Percentiles rank a stretch among this genome's conserved stretches.
phyloP scores from a whole-genome alignment of 2,888 invertebrate species.

The Acronicta alni region DNA sequence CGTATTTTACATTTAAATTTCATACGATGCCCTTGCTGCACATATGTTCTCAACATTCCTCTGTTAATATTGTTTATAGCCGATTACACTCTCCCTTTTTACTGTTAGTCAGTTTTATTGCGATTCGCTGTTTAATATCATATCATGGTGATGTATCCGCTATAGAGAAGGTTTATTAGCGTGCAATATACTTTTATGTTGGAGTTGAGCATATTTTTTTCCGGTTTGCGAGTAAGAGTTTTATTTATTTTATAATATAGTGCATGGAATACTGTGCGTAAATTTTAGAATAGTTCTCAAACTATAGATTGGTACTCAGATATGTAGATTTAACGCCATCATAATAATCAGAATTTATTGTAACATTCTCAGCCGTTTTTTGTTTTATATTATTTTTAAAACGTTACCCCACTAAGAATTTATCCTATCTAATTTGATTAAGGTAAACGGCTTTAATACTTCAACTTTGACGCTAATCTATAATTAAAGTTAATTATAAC shows the following conservation, averaged over 20 bases:
- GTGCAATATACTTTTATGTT: conserved; percentile 30
- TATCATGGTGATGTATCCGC: conserved; percentile 27
- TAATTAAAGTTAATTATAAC: conserved; percentile 52
- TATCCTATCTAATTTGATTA: conserved; percentile 22
- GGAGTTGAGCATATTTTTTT: conserved; percentile 6
- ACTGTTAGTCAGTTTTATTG: conserved; percentile 30
- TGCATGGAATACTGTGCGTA: too few species aligned
- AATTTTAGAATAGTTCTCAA: too few species aligned
- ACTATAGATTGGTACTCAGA: too few species aligned
- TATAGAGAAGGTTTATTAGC: conserved; percentile 27
- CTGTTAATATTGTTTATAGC: conserved; percentile 48
- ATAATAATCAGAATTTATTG: too few species aligned
- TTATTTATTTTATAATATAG: conserved; percentile 1
- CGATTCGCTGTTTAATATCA: conserved; percentile 47
- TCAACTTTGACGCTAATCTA: conserved; percentile 38
- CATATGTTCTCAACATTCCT: conserved; percentile 29
- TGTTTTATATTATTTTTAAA: too few species aligned
- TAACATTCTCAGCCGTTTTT: too few species aligned
- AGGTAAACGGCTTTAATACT: conserved; percentile 28
- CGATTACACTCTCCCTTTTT: conserved; percentile 41
- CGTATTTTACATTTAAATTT: conserved; percentile 67
- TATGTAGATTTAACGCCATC: too few species aligned
- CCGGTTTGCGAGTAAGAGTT: too few species aligned
- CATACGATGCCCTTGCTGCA: conserved; percentile 58
- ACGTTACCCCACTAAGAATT: too few species aligned